These are phyloP conservation scores for chimpanzee (Pan troglodytes) DNA, from an alignment of 2,113 vertebrate genomes.

Conservation along the genomic window NHGRI_mPanTro3-v2.1_pri NC_072417.2:78189001-78189500, in stretches of 20 bases:
- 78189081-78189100: no score
- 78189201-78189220: background rate
- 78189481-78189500: no score
- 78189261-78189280: accelerated
- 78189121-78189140: no score
- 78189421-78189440: background rate
- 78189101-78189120: no score
- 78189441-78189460: background rate
- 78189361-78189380: background rate
- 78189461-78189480: no score
- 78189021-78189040: no score
- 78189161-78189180: no score
- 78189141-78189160: no score
- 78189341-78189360: background rate
- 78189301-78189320: background rate
- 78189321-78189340: background rate
- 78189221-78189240: background rate
- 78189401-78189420: background rate
- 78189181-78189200: no score
- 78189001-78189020: no score
- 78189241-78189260: background rate
- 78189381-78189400: background rate
- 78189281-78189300: background rate
- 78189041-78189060: no score
- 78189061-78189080: no score